These are phyloP conservation scores for Eublepharis macularius DNA, from an alignment of 2,113 vertebrate species.

Conservation along the genomic window DNA sequence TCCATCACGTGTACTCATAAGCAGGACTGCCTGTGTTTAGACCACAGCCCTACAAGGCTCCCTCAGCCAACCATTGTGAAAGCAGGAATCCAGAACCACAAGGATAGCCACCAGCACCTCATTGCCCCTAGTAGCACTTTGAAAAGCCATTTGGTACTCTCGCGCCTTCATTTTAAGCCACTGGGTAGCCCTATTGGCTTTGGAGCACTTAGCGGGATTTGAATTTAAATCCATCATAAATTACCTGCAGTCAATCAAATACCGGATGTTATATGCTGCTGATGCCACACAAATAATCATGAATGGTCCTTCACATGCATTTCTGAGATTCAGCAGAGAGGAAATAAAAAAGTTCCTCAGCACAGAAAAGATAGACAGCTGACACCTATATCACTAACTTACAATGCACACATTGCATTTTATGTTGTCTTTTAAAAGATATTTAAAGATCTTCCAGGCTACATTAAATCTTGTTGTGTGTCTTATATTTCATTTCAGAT, in stretches of 20 bases:
- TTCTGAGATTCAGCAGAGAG: not conserved
- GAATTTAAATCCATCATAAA: conserved; percentile 15
- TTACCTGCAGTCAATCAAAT: not conserved
- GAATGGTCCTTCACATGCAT: not conserved
- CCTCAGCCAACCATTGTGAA: not conserved
- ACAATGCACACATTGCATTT: not conserved
- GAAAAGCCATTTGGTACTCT: not conserved
- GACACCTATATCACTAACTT: too few species aligned
- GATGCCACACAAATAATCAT: not conserved
- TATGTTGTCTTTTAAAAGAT: not conserved
- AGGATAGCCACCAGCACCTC: not conserved
- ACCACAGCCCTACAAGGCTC: not conserved
- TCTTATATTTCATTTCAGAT: too few species aligned
- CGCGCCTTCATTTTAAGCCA: not conserved
- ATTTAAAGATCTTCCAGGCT: not conserved
- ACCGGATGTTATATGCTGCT: not conserved
- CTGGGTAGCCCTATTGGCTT: not conserved
- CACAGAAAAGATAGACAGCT: accelerated
- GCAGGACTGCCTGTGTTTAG: not conserved
- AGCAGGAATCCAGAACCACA: not conserved
- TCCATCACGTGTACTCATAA: not conserved
- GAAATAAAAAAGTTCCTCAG: not conserved
- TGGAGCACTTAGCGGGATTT: not conserved
- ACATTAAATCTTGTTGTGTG: accelerated
- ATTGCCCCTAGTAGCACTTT: not conserved